A percentile compares a stretch with the other conserved stretches of the same genome.
Evolutionary conservation across 2,113 vertebrate genomes (phyloP).

Genomic region (Pagrus major): DNA sequence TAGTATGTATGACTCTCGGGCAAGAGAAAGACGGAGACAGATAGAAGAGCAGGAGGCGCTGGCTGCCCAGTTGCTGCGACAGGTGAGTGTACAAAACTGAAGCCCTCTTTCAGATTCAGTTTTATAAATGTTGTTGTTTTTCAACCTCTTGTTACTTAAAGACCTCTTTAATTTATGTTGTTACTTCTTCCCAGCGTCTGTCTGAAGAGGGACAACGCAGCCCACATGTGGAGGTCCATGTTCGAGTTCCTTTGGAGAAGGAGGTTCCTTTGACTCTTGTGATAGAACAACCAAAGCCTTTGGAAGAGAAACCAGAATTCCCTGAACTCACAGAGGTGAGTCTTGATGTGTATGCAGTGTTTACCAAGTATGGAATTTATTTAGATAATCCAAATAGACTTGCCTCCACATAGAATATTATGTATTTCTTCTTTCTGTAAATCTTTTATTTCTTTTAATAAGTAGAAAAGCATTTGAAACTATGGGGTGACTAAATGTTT

Average conservation of each 20-base stretch:
- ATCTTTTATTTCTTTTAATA: neutral
- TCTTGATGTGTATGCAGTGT: neutral
- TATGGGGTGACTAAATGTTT: neutral
- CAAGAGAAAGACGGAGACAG: constrained; percentile 91
- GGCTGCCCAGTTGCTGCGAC: constrained; percentile 88
- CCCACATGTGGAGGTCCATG: constrained; percentile 87
- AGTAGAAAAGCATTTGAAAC: neutral
- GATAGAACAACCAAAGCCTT: constrained; percentile 76
- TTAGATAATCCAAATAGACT: neutral
- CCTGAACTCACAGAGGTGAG: constrained; percentile 90
- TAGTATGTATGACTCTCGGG: constrained; percentile 95
- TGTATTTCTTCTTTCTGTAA: neutral
- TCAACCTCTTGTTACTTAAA: neutral
- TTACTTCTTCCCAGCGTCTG: constrained; percentile 84
- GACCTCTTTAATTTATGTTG: neutral
- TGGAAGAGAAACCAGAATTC: constrained; percentile 88
- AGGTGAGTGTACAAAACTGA: constrained; percentile 81
- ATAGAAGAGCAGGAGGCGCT: constrained; percentile 95
- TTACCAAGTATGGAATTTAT: neutral
- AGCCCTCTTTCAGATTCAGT: neutral
- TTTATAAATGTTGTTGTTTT: neutral
- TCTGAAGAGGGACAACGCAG: constrained; percentile 84
- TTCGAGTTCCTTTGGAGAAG: constrained; percentile 94
- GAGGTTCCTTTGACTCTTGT: constrained; percentile 90
- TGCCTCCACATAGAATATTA: neutral